These are phyloP conservation scores for Chaenodraco wilsoni DNA, from an alignment of 2,797 vertebrate species.

Conservation along the genomic window DNA sequence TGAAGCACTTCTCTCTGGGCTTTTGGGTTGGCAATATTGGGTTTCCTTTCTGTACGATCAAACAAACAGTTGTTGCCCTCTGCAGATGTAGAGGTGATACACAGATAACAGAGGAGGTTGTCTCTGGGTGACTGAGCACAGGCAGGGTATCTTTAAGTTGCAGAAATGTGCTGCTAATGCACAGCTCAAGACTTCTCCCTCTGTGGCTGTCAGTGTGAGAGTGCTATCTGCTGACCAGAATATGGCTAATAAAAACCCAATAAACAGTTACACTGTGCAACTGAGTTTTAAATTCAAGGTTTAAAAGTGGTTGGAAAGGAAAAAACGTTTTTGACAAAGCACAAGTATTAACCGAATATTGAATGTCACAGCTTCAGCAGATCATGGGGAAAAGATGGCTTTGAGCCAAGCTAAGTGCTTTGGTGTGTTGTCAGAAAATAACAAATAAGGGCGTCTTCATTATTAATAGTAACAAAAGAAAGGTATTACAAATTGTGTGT, in stretches of 20 bases:
- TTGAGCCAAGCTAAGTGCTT: background rate
- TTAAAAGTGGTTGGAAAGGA: background rate
- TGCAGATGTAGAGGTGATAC: background rate
- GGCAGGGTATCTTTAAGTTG: background rate
- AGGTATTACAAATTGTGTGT: too few relatives aligned
- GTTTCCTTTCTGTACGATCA: slow-evolving; percentile 16
- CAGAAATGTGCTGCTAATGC: slow-evolving; percentile 11
- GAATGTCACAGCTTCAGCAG: background rate
- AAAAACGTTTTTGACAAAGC: too few relatives aligned
- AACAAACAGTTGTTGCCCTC: slow-evolving; percentile 15
- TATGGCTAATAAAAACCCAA: background rate
- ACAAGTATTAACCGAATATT: background rate
- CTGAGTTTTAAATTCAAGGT: background rate
- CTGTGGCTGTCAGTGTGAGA: background rate
- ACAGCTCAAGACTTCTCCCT: background rate
- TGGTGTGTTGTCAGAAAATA: background rate
- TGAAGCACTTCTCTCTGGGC: background rate
- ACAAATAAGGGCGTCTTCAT: background rate
- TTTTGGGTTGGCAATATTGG: slow-evolving; percentile 5
- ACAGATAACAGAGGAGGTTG: background rate
- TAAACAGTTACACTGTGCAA: background rate
- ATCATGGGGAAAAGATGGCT: background rate
- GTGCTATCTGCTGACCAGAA: background rate
- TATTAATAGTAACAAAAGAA: too few relatives aligned
- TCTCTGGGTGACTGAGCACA: background rate